A percentile compares a stretch with the other conserved stretches of the same genome.
Evolutionary conservation across 2,888 invertebrate genomes (phyloP).

Genomic region (Icerya purchasi): DNA sequence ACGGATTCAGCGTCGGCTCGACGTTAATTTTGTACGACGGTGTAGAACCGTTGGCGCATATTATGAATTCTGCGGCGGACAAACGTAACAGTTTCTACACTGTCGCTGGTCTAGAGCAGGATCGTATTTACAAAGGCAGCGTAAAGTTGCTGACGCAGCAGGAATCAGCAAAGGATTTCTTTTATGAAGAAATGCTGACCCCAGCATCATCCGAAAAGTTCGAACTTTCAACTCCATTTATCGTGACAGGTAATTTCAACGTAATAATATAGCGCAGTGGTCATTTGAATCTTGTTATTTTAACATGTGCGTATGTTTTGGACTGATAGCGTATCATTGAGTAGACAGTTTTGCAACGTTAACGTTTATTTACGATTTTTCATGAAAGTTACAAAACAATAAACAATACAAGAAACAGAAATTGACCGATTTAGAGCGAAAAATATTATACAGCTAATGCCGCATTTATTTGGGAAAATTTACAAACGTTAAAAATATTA

Average conservation of each 20-base stretch:
- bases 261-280: no score
- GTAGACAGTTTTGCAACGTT: no score
- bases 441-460: no score
- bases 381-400: neutral
- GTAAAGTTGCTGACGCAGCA: constrained; percentile 8
- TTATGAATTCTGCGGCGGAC: constrained; percentile 6
- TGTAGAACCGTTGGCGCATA: constrained; percentile 5
- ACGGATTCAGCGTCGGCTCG: constrained; percentile 1
- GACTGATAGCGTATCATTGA: no score
- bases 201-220: constrained; percentile 9
- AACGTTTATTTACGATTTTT: neutral
- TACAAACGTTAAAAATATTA: no score
- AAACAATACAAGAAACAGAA: neutral
- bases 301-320: no score
- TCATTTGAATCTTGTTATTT: no score
- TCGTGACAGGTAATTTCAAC: constrained; percentile 13
- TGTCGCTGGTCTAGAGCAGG: constrained; percentile 7
- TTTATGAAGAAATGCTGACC: constrained; percentile 3
- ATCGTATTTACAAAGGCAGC: constrained; percentile 10
- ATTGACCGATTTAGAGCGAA: no score
- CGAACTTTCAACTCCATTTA: constrained; percentile 15
- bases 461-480: no score
- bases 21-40: constrained; percentile 8
- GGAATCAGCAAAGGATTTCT: constrained; percentile 9
- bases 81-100: constrained; percentile 5